A percentile compares a stretch with the other conserved stretches of the same genome.
phyloP scores from a whole-genome alignment of 2,888 invertebrate genomes.

The Zygaena filipendulae region DNA sequence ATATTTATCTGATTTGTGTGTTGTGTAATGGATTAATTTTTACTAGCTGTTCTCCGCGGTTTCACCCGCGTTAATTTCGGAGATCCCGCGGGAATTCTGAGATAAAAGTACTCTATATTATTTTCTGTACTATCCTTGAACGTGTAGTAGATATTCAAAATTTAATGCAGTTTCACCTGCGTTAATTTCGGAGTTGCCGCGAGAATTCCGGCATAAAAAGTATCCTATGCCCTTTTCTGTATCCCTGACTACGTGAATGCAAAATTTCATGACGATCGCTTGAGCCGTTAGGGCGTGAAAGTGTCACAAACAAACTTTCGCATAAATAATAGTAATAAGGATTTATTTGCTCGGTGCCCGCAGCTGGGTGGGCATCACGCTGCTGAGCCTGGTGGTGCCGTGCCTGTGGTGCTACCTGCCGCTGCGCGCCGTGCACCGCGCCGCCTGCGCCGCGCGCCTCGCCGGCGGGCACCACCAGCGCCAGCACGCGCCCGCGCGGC shows the following conservation, averaged over 20 bases:
- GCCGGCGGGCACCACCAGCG: conserved; percentile 86
- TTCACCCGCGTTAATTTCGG: neutral
- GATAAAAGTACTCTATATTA: too few species aligned
- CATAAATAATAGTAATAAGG: neutral
- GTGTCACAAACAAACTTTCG: neutral
- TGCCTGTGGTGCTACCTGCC: conserved; percentile 96
- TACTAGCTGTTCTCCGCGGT: too few species aligned
- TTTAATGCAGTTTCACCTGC: neutral
- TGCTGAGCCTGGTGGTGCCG: conserved; percentile 89
- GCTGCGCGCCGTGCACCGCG: conserved; percentile 84
- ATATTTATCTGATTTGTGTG: too few species aligned
- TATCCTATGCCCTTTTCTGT: neutral
- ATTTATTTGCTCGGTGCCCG: too few species aligned
- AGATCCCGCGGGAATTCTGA: neutral
- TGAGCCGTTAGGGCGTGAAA: neutral
- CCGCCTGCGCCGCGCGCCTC: conserved; percentile 81
- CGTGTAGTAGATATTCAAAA: too few species aligned
- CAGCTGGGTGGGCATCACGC: conserved; percentile 85
- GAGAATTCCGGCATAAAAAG: neutral
- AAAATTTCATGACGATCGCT: neutral
- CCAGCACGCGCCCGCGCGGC: conserved; percentile 17
- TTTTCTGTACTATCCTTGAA: too few species aligned
- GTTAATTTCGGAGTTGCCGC: neutral
- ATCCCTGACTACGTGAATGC: neutral
- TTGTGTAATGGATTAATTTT: too few species aligned